Evolutionary conservation across 2,797 vertebrate genomes (phyloP).

Genomic region (Diceros bicornis): DNA sequence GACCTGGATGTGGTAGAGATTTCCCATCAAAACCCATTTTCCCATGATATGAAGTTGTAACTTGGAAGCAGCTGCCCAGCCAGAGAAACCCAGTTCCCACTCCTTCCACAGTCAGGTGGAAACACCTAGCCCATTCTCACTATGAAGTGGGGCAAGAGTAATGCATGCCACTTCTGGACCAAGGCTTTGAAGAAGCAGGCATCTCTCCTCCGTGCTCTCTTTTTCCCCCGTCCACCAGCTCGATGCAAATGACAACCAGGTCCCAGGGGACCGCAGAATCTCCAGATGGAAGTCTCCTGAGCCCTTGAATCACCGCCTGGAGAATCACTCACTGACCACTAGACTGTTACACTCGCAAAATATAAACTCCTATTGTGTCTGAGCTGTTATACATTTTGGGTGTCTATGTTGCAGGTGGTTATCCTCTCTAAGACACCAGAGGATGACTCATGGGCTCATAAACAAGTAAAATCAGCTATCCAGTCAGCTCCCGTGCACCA

Average conservation of each 20-base stretch:
- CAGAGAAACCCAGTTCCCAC: background rate
- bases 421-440: background rate
- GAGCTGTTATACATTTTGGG: background rate
- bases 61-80: background rate
- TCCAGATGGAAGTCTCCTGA: background rate
- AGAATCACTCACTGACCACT: background rate
- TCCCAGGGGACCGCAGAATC: background rate
- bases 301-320: background rate
- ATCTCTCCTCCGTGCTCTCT: background rate
- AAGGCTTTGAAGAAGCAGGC: background rate
- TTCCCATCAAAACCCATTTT: background rate
- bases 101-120: background rate
- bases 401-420: background rate
- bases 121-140: background rate
- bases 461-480: background rate
- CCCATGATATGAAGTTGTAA: background rate
- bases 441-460: background rate
- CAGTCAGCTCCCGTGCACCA: background rate
- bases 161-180: background rate
- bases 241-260: background rate
- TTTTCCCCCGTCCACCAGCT: background rate
- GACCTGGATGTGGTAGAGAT: background rate
- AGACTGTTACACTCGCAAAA: background rate
- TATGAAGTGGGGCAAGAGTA: background rate
- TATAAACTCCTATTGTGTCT: background rate